Percentiles rank a stretch among this genome's conserved stretches.
Evolutionary conservation across 2,113 vertebrate genomes (phyloP).

Genomic region (Nycticorax nycticorax): DNA sequence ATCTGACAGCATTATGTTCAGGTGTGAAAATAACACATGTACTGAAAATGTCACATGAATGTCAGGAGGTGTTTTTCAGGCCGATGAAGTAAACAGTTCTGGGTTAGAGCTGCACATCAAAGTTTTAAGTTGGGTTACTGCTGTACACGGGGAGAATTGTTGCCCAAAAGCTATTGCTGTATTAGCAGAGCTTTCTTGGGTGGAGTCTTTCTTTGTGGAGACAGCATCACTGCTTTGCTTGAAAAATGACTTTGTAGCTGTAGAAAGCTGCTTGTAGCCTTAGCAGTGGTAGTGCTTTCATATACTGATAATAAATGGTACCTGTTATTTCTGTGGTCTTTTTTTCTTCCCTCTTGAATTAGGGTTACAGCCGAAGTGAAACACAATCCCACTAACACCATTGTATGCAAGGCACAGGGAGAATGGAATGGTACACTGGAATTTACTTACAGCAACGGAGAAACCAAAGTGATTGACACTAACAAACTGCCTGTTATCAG

Average conservation of each 20-base stretch:
- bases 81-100: background rate
- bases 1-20: background rate
- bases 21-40: background rate
- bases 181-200: background rate
- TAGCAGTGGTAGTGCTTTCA: background rate
- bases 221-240: background rate
- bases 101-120: background rate
- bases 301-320: background rate
- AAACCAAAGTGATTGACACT: slow-evolving; percentile 93
- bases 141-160: background rate
- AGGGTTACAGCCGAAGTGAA: slow-evolving; percentile 95
- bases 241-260: background rate
- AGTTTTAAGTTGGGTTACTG: background rate
- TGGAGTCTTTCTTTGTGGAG: background rate
- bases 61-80: background rate
- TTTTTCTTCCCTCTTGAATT: background rate
- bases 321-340: background rate
- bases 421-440: slow-evolving; percentile 94
- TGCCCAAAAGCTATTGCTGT: background rate
- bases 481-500: slow-evolving; percentile 81
- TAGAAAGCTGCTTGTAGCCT: background rate
- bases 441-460: slow-evolving; percentile 91
- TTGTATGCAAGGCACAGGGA: slow-evolving; percentile 93
- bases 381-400: slow-evolving; percentile 88
- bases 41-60: background rate